These are phyloP conservation scores for Irena cyanogastra DNA, from an alignment of 2,113 vertebrate genomes.

Conservation along the genomic window DNA sequence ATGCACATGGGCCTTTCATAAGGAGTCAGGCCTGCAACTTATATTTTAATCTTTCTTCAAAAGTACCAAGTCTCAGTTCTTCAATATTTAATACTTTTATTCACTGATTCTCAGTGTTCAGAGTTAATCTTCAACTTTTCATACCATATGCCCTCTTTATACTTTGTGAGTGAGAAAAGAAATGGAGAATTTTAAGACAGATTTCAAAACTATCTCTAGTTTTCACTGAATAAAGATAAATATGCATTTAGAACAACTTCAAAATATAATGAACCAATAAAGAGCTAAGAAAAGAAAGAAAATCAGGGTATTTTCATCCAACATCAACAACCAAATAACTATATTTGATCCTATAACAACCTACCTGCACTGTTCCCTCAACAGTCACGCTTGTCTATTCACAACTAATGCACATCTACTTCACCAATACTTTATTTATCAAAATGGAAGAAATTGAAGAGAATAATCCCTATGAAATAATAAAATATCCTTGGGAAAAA, in stretches of 20 bases:
- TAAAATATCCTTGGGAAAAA: background rate
- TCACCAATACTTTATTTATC: background rate
- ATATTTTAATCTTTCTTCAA: background rate
- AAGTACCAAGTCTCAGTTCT: background rate
- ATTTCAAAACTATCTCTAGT: background rate
- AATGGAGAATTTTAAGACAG: background rate
- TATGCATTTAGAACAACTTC: background rate
- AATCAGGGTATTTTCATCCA: background rate
- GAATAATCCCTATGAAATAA: background rate
- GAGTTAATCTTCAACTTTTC: background rate
- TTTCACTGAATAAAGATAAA: background rate
- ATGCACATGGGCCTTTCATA: background rate
- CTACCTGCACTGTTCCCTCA: background rate
- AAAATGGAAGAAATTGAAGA: background rate
- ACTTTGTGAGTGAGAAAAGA: background rate
- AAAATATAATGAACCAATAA: background rate
- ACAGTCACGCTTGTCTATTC: background rate
- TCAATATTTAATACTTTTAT: background rate
- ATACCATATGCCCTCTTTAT: background rate
- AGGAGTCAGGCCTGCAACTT: background rate
- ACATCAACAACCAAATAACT: background rate
- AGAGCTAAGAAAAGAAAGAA: background rate
- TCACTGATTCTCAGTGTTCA: background rate
- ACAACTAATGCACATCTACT: background rate
- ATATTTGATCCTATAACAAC: background rate